phyloP scores from a whole-genome alignment of 2,888 invertebrate genomes.

The Oscheius sp. region DNA sequence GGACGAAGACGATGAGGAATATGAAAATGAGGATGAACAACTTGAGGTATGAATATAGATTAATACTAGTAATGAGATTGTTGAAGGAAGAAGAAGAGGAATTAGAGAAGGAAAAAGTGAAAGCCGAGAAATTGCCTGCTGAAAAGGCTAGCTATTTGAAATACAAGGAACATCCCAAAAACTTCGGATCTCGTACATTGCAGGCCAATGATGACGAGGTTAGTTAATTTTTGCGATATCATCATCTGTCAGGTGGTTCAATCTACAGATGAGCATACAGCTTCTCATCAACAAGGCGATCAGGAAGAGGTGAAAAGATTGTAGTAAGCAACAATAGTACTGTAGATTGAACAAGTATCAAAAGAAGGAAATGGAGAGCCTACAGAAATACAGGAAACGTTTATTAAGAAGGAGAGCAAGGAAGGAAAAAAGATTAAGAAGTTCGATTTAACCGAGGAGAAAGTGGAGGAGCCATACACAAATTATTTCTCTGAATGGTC shows the following conservation, averaged over 20 bases:
- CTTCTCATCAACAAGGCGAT: conserved; percentile 1
- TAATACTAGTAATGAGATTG: background rate
- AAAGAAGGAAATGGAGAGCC: conserved; percentile 22
- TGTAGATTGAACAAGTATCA: conserved; percentile 24
- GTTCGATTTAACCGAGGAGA: background rate
- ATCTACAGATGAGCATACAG: background rate
- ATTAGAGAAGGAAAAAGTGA: background rate
- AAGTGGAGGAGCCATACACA: background rate
- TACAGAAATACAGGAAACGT: conserved; percentile 1
- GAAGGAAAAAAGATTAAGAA: background rate
- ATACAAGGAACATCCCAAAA: conserved; percentile 43
- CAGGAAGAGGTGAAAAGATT: conserved; percentile 8
- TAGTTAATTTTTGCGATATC: background rate
- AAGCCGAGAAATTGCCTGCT: background rate
- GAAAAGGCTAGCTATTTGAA: conserved; percentile 18
- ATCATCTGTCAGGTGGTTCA: background rate
- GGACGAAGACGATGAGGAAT: conserved; percentile 3
- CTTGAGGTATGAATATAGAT: conserved; percentile 3
- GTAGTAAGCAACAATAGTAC: background rate
- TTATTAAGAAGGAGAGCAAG: conserved; percentile 6
- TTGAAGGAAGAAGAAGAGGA: conserved; percentile 17
- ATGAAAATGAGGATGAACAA: conserved; percentile 26
- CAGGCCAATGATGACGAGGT: conserved; percentile 27
- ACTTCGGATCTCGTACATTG: conserved; percentile 51
- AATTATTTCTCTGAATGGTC: conserved; percentile 67